Evolutionary conservation across 2,888 invertebrate genomes (phyloP).

Genomic region (Cephus sareptanus): DNA sequence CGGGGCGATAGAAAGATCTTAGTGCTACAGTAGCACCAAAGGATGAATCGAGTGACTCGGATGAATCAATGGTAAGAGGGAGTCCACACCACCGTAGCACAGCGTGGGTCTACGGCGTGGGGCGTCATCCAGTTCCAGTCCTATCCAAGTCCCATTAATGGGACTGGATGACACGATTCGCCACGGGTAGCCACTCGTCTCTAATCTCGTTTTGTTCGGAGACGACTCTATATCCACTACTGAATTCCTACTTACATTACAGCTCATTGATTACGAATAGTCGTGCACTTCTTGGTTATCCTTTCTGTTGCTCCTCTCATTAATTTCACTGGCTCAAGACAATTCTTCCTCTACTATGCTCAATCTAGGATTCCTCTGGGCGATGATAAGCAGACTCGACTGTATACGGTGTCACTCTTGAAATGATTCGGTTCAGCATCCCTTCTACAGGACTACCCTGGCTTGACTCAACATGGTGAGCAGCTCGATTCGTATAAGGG

Average conservation of each 20-base stretch:
- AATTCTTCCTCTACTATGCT: neutral
- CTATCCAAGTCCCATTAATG: slow-evolving; percentile 33
- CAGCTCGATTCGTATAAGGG: neutral
- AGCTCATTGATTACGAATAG: slow-evolving; percentile 41
- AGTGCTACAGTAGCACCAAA: neutral
- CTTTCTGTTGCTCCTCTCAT: neutral
- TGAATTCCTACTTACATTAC: slow-evolving; percentile 40
- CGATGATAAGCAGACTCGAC: neutral
- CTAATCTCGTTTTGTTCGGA: slow-evolving; percentile 51
- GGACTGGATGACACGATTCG: slow-evolving; percentile 43
- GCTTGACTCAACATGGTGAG: neutral
- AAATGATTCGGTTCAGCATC: neutral
- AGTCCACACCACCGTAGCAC: neutral
- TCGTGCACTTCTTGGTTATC: slow-evolving; percentile 24
- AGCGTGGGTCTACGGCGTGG: neutral
- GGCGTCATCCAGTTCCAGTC: neutral
- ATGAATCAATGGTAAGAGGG: neutral
- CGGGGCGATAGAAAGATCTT: neutral
- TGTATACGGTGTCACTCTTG: neutral
- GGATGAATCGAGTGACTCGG: neutral
- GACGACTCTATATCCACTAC: slow-evolving; percentile 35
- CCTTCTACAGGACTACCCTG: neutral
- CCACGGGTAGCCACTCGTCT: slow-evolving; percentile 55
- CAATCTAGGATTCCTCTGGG: neutral
- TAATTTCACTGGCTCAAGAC: neutral